Percentiles rank a stretch among this genome's conserved stretches.
Evolutionary conservation across 2,888 invertebrate genomes (phyloP).

Genomic region (Ophioninae sp.): DNA sequence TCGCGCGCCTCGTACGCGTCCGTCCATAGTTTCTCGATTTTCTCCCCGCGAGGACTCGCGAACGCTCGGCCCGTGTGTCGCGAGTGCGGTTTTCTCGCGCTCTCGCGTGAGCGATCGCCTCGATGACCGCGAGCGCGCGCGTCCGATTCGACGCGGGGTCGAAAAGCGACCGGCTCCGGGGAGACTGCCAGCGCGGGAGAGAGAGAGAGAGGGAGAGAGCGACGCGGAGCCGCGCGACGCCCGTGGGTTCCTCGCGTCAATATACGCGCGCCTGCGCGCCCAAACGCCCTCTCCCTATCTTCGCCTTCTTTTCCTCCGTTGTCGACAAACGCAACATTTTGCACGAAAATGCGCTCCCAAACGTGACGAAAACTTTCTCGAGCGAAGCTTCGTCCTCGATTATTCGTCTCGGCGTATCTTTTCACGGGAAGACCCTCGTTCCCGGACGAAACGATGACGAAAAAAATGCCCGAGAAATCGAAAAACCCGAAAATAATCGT

Average conservation of each 20-base stretch:
- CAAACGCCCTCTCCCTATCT: constrained; percentile 56
- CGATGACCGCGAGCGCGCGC: constrained; percentile 18
- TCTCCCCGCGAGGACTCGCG: constrained; percentile 6
- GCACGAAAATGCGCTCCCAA: not conserved
- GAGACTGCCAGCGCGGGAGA: constrained; percentile 36
- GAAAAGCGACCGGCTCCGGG: constrained; percentile 56
- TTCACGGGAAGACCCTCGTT: too few relatives aligned
- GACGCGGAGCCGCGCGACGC: constrained; percentile 63
- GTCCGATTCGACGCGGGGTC: constrained; percentile 5
- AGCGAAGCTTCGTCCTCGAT: too few relatives aligned
- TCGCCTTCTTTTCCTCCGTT: constrained; percentile 32
- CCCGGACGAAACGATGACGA: too few relatives aligned
- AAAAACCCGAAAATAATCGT: too few relatives aligned
- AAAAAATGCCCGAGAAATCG: too few relatives aligned
- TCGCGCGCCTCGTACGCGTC: constrained; percentile 54
- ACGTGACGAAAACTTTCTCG: too few relatives aligned
- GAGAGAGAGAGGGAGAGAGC: constrained; percentile 46
- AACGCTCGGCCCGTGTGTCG: not conserved
- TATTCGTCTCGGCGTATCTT: too few relatives aligned
- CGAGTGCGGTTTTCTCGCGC: not conserved
- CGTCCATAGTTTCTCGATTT: constrained; percentile 51
- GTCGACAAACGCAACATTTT: constrained; percentile 4
- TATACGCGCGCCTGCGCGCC: constrained; percentile 77
- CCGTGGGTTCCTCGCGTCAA: constrained; percentile 71
- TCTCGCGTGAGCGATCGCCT: not conserved